Evolutionary conservation across 2,888 invertebrate species (phyloP).

Genomic region (Acronicta aceris): DNA sequence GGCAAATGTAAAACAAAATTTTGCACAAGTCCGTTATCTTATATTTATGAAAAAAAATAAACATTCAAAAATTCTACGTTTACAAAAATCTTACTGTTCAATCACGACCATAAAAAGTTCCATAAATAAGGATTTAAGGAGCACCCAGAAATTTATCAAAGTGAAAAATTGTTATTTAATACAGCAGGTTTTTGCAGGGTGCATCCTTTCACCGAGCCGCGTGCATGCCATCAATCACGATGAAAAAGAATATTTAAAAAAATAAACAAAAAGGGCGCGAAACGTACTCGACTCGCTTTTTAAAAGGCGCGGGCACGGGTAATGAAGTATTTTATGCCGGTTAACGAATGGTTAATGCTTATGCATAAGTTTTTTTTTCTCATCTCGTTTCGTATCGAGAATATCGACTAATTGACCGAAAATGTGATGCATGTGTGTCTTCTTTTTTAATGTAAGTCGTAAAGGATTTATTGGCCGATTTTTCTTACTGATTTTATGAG

Average conservation of each 20-base stretch:
- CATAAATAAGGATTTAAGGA: constrained; percentile 58
- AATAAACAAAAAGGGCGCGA: constrained; percentile 69
- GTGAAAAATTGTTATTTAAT: constrained; percentile 82
- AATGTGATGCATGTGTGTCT: constrained; percentile 53
- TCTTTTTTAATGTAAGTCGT: constrained; percentile 12
- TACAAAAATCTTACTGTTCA: constrained; percentile 17
- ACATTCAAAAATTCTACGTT: constrained; percentile 2
- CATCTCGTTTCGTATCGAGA: constrained; percentile 59
- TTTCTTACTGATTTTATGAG: no score
- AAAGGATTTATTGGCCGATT: constrained; percentile 4
- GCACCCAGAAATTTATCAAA: constrained; percentile 67
- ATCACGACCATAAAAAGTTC: constrained; percentile 22
- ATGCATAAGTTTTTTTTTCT: constrained; percentile 40
- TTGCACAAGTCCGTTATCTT: no score
- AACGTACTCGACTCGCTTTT: constrained; percentile 59
- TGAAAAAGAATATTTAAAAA: constrained; percentile 68
- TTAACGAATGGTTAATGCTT: constrained; percentile 56
- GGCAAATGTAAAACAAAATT: background rate
- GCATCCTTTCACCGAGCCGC: constrained; percentile 64
- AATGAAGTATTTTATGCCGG: constrained; percentile 67
- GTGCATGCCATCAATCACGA: constrained; percentile 73
- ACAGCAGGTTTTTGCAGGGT: constrained; percentile 70
- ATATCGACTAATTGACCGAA: constrained; percentile 66
- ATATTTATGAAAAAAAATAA: background rate
- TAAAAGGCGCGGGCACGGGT: constrained; percentile 60